Evolutionary conservation across 2,888 invertebrate species (phyloP).

Genomic region (Stramonita haemastoma): DNA sequence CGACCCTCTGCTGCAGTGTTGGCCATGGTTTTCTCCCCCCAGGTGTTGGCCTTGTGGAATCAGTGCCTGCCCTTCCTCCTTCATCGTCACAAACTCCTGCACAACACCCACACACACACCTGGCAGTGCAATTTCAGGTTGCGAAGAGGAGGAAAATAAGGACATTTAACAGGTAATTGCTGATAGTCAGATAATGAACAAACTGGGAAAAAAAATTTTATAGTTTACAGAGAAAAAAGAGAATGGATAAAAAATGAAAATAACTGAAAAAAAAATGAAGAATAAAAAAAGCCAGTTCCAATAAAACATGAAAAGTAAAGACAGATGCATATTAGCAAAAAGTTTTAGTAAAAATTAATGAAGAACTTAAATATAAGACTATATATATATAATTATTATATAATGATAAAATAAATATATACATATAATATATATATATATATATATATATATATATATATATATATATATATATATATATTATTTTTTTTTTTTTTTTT

Average conservation of each 20-base stretch:
- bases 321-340: background rate
- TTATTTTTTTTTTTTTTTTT: too few species aligned
- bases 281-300: background rate
- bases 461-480: too few species aligned
- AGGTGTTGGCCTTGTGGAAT: constrained; percentile 92
- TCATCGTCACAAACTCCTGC: constrained; percentile 91
- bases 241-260: too few species aligned
- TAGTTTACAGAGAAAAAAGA: too few species aligned
- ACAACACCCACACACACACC: constrained; percentile 23
- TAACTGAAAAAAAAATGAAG: background rate
- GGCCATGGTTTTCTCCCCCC: constrained; percentile 92
- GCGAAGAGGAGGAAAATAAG: too few species aligned
- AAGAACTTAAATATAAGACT: background rate
- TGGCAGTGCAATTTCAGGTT: too few species aligned
- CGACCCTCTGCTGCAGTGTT: constrained; percentile 94
- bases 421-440: too few species aligned
- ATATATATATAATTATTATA: too few species aligned
- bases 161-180: too few species aligned
- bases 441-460: too few species aligned
- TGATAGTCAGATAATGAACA: too few species aligned
- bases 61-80: constrained; percentile 94
- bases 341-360: background rate
- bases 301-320: background rate
- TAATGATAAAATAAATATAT: too few species aligned
- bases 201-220: background rate